phyloP scores from a whole-genome alignment of 2,797 vertebrate genomes.

The Mus minutoides region DNA sequence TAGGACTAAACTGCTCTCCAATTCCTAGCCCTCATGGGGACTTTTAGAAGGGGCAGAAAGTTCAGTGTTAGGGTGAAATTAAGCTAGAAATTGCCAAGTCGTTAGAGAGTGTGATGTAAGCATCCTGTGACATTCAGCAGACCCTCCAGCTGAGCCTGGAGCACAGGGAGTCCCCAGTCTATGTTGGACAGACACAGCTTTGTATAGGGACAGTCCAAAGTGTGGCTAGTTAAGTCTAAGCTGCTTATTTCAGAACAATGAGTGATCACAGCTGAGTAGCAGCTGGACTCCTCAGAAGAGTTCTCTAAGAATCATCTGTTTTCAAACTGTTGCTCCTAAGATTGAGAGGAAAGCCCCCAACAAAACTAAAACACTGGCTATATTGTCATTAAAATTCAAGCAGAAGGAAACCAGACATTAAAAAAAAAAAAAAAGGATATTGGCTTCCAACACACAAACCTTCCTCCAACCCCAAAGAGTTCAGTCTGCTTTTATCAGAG shows the following conservation, averaged over 20 bases:
- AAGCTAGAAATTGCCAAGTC: constrained; percentile 40
- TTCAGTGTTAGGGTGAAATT: constrained; percentile 13
- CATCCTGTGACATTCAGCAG: constrained; percentile 68
- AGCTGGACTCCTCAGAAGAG: constrained; percentile 58
- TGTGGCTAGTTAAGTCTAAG: not conserved
- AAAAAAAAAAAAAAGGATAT: not conserved
- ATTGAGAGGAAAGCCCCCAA: not conserved
- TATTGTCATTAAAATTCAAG: constrained; percentile 31
- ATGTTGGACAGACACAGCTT: constrained; percentile 73
- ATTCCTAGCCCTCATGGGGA: not conserved
- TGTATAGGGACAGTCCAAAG: constrained; percentile 55
- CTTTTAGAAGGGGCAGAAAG: not conserved
- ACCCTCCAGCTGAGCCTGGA: constrained; percentile 43
- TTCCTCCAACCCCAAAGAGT: not conserved
- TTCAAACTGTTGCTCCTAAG: constrained; percentile 37
- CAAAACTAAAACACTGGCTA: constrained; percentile 16
- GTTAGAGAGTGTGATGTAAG: constrained; percentile 52
- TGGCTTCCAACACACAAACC: not conserved
- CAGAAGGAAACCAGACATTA: not conserved
- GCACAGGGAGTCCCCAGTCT: constrained; percentile 48
- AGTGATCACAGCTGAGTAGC: constrained; percentile 62
- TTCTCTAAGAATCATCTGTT: constrained; percentile 53
- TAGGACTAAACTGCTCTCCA: not conserved
- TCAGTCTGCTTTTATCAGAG: not conserved
- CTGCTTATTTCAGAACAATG: constrained; percentile 63